Evolutionary conservation across 2,797 vertebrate genomes (phyloP).

Genomic region (Galago senegalensis): DNA sequence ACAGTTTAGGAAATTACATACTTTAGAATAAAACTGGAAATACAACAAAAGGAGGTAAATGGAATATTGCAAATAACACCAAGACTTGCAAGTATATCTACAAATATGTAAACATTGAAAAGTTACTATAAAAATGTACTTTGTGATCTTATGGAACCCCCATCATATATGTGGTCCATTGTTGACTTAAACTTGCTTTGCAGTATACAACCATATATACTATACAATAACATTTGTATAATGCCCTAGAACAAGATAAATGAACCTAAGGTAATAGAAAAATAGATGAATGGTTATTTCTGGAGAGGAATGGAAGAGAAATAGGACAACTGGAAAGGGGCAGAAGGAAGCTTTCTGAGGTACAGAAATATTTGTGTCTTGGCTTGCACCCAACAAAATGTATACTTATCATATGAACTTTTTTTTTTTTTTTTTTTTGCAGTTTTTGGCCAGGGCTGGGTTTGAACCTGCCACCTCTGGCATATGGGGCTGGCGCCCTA

Average conservation of each 20-base stretch:
- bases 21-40: background rate
- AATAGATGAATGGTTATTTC: background rate
- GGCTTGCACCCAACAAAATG: background rate
- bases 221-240: background rate
- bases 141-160: background rate
- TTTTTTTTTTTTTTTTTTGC: background rate
- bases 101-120: background rate
- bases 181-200: background rate
- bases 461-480: too few relatives aligned
- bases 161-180: background rate
- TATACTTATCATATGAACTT: background rate
- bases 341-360: background rate
- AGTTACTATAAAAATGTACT: background rate
- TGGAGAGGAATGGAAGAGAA: background rate
- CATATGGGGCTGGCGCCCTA: too few relatives aligned
- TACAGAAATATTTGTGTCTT: background rate
- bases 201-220: background rate
- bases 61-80: background rate
- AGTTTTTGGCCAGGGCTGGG: too few relatives aligned
- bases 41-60: background rate
- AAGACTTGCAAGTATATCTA: background rate
- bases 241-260: background rate
- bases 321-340: background rate
- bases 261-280: background rate
- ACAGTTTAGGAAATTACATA: background rate